Evolutionary conservation across 2,113 vertebrate genomes (phyloP).

Genomic region (Origma solitaria): DNA sequence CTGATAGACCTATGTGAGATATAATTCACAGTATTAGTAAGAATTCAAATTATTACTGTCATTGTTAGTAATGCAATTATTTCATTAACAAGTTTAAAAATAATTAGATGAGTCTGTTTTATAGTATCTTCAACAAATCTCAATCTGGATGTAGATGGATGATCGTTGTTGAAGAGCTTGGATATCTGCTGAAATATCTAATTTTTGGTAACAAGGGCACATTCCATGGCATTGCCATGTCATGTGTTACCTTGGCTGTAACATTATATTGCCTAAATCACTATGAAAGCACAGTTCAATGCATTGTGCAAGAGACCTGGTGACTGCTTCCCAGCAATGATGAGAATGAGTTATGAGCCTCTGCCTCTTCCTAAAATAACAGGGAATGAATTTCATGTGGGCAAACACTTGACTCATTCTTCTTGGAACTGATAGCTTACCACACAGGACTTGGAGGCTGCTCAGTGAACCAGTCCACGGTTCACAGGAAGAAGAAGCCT

Average conservation of each 20-base stretch:
- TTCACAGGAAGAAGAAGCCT: slow-evolving; percentile 62
- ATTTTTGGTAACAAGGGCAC: background rate
- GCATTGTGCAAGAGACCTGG: slow-evolving; percentile 52
- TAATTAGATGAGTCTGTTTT: background rate
- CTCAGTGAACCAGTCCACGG: slow-evolving; percentile 42
- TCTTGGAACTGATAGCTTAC: slow-evolving; percentile 59
- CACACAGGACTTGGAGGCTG: slow-evolving; percentile 59
- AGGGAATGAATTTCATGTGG: slow-evolving; percentile 52
- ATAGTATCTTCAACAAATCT: background rate
- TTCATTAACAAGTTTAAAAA: background rate
- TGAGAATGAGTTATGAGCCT: slow-evolving; percentile 48
- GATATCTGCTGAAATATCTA: background rate
- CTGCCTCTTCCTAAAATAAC: slow-evolving; percentile 62
- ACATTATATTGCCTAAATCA: slow-evolving; percentile 9
- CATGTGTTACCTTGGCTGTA: slow-evolving; percentile 34
- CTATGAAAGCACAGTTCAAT: background rate
- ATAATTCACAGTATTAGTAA: background rate
- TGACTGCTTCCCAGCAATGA: slow-evolving; percentile 55
- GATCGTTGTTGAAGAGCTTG: background rate
- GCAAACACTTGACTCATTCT: slow-evolving; percentile 66
- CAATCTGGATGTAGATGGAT: background rate
- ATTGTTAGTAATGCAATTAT: background rate
- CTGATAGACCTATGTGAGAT: background rate
- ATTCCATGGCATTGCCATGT: background rate
- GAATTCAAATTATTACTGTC: background rate